Conservation (phyloP, 2,113 vertebrate species). For the Axis porcinus region DNA sequence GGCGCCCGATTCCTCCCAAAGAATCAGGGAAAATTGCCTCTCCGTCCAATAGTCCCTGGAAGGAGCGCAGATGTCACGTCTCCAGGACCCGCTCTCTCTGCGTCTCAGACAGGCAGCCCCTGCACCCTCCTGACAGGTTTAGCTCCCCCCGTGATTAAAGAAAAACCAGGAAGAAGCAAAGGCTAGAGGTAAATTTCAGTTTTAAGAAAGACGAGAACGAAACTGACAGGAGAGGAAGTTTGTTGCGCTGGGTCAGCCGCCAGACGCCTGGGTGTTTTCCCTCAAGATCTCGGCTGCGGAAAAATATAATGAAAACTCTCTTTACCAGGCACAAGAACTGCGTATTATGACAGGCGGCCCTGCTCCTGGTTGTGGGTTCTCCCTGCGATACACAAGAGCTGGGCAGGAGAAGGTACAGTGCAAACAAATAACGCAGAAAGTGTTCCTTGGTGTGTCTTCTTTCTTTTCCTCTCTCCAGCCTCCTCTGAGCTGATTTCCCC, state of each 20-base stretch:
- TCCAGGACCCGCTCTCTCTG: background rate
- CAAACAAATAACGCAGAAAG: background rate
- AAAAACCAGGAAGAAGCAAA: conserved; percentile 29
- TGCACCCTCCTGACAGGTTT: background rate
- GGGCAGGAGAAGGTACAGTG: background rate
- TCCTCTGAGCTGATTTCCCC: fast-evolving
- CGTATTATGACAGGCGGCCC: background rate
- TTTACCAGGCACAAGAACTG: background rate
- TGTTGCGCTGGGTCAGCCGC: background rate
- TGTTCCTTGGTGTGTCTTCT: fast-evolving
- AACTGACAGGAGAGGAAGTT: conserved; percentile 36
- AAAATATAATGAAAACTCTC: background rate
- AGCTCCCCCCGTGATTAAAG: background rate
- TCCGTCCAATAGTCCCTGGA: conserved; percentile 4
- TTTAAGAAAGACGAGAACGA: background rate
- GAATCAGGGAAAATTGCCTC: background rate
- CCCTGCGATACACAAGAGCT: background rate
- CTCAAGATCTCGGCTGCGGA: background rate
- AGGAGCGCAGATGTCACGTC: background rate
- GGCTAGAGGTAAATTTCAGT: conserved; percentile 41
- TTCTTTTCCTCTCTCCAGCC: fast-evolving
- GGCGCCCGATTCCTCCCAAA: background rate
- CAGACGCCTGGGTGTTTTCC: background rate
- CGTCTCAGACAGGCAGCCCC: background rate
- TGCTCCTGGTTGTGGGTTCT: background rate